phyloP scores from a whole-genome alignment of 2,888 invertebrate genomes.

The Drosophila imparisetae region DNA sequence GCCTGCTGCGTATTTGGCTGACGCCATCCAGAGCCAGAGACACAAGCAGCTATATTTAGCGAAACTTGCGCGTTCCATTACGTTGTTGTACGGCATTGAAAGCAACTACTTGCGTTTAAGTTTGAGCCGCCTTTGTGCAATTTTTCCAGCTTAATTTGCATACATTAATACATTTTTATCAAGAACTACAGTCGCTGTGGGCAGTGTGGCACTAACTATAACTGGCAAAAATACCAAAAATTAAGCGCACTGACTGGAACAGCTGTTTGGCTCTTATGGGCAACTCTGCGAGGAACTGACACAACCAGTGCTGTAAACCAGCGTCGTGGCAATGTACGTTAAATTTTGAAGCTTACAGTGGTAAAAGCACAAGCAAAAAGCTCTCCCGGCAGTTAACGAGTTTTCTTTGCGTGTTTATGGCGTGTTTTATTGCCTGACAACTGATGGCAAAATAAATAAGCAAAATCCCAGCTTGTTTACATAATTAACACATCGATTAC shows the following conservation, averaged over 20 bases:
- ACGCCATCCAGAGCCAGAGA: slow-evolving; percentile 61
- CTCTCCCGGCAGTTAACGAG: slow-evolving; percentile 26
- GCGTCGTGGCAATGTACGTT: slow-evolving; percentile 32
- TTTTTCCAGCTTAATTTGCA: slow-evolving; percentile 22
- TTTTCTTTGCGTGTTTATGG: slow-evolving; percentile 31
- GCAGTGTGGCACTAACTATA: slow-evolving; percentile 6
- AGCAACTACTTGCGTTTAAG: slow-evolving; percentile 7
- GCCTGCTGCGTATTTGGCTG: slow-evolving; percentile 57
- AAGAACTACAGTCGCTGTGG: slow-evolving; percentile 21
- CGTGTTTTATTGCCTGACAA: slow-evolving; percentile 24
- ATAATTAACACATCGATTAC: slow-evolving; percentile 32
- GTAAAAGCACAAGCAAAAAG: slow-evolving; percentile 29
- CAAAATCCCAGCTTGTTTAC: slow-evolving; percentile 21
- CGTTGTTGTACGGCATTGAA: slow-evolving; percentile 6
- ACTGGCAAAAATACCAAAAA: slow-evolving; percentile 18
- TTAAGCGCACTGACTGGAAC: slow-evolving; percentile 22
- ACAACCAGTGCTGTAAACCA: slow-evolving; percentile 33
- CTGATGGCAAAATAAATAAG: slow-evolving; percentile 1
- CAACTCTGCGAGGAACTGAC: slow-evolving; percentile 31
- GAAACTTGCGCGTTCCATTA: slow-evolving; percentile 25
- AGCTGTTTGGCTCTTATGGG: slow-evolving; percentile 54
- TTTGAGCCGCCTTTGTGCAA: slow-evolving; percentile 27
- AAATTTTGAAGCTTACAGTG: slow-evolving; percentile 37
- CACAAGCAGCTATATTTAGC: slow-evolving; percentile 19
- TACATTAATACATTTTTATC: slow-evolving; percentile 51